Percentiles rank a stretch among this genome's conserved stretches.
These are phyloP conservation scores for Cyclina sinensis DNA, from an alignment of 1,140 invertebrate species.

Conservation along the genomic window DNA sequence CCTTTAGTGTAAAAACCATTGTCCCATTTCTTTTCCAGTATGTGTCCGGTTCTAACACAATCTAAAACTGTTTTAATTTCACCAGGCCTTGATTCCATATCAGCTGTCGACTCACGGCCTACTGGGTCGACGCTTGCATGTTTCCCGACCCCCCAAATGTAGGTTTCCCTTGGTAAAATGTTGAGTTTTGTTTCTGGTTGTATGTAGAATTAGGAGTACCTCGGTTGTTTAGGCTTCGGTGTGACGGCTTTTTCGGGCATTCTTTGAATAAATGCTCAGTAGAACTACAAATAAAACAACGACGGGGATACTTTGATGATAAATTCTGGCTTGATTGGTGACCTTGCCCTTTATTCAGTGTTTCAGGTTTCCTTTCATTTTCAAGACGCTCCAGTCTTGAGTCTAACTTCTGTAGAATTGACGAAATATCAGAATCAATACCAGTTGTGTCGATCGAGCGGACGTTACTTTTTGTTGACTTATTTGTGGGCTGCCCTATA, in stretches of 20 bases:
- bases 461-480: too few species aligned
- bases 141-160: background rate
- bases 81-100: background rate
- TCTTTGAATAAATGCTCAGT: conserved; percentile 17
- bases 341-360: too few species aligned
- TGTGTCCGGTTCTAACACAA: background rate
- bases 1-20: too few species aligned
- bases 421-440: background rate
- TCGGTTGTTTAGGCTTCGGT: too few species aligned
- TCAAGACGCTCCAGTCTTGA: background rate
- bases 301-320: background rate
- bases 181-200: background rate
- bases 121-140: background rate
- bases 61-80: background rate
- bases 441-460: background rate
- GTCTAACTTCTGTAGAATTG: background rate
- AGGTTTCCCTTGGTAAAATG: background rate
- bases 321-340: background rate
- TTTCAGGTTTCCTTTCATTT: too few species aligned
- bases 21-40: background rate
- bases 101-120: too few species aligned
- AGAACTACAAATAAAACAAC: background rate
- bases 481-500: background rate
- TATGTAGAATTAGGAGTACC: background rate
- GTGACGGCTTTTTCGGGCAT: background rate